A percentile compares a stretch with the other conserved stretches of the same genome.
phyloP scores from a whole-genome alignment of 2,113 vertebrate species.

The Genyomyrus donnyi region DNA sequence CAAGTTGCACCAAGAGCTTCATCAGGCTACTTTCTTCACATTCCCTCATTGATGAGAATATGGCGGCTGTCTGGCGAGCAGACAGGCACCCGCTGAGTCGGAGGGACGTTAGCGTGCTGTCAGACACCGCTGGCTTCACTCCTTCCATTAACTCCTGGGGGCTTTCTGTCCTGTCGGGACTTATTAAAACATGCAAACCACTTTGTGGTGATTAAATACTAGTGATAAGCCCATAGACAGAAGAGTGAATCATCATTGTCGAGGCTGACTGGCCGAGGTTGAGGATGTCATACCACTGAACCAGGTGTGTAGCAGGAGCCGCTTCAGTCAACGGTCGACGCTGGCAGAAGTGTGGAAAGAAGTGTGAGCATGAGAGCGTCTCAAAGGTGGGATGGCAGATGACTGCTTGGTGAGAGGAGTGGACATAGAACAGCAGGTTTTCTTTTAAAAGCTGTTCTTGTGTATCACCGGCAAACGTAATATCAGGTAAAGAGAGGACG shows the following conservation, averaged over 20 bases:
- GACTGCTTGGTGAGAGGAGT: background rate
- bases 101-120: background rate
- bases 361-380: background rate
- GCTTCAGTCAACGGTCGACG: background rate
- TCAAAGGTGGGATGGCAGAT: background rate
- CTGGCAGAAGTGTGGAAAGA: background rate
- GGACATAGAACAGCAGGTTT: background rate
- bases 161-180: background rate
- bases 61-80: background rate
- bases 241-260: background rate
- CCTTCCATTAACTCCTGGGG: background rate
- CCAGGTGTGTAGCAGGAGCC: background rate
- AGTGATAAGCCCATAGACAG: background rate
- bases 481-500: background rate
- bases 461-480: too few relatives aligned
- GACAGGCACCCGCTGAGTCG: background rate
- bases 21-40: background rate
- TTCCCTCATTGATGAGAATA: background rate
- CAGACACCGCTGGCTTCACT: background rate
- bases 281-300: background rate
- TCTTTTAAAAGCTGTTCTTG: background rate
- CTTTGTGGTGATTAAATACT: background rate
- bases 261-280: background rate
- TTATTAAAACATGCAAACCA: background rate
- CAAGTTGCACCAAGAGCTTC: background rate